Percentiles rank a stretch among this genome's conserved stretches.
Evolutionary conservation across 2,888 invertebrate species (phyloP).

Genomic region (Caprella mutica): DNA sequence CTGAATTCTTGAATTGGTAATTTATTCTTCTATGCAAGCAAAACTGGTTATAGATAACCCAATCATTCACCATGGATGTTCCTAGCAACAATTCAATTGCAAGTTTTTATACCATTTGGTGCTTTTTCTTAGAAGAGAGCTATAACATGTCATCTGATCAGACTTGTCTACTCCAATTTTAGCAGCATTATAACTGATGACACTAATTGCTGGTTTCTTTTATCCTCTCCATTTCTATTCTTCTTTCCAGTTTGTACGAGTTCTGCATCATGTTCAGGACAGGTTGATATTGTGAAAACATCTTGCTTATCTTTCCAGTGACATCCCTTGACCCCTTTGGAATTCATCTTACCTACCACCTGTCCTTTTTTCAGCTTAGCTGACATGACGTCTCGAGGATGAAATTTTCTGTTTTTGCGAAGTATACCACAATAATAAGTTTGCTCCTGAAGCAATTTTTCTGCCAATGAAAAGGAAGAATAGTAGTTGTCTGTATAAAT

Average conservation of each 20-base stretch:
- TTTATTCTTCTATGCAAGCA: background rate
- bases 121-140: slow-evolving; percentile 3
- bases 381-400: background rate
- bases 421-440: background rate
- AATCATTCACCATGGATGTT: slow-evolving; percentile 4
- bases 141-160: slow-evolving; percentile 5
- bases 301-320: slow-evolving; percentile 12
- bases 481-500: slow-evolving; percentile 13
- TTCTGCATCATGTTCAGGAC: background rate
- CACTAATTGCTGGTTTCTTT: background rate
- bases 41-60: slow-evolving; percentile 6
- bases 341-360: background rate
- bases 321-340: background rate
- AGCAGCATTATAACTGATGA: slow-evolving; percentile 1
- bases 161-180: slow-evolving; percentile 6
- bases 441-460: slow-evolving; percentile 8
- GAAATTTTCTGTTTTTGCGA: background rate
- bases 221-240: background rate
- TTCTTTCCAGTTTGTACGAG: background rate
- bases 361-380: slow-evolving; percentile 10
- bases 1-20: background rate
- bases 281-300: slow-evolving; percentile 1
- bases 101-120: slow-evolving; percentile 9
- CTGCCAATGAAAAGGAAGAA: slow-evolving; percentile 4
- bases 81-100: slow-evolving; percentile 6